Evolutionary conservation across 2,888 invertebrate species (phyloP).

Genomic region (Archips crataeganus): DNA sequence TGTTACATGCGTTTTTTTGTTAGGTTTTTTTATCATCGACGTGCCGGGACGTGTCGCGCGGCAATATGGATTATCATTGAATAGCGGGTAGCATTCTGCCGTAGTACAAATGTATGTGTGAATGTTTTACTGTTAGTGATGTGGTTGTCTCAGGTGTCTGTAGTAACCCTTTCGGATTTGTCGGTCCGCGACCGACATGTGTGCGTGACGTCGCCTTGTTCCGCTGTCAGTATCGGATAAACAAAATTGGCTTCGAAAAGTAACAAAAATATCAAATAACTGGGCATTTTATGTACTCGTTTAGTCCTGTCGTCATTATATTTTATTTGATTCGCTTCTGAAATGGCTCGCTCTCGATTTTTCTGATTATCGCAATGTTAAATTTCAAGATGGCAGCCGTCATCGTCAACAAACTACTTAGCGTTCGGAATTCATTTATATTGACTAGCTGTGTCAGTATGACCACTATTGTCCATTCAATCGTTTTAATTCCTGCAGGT

Average conservation of each 20-base stretch:
- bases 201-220: background rate
- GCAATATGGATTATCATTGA: conserved; percentile 56
- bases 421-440: background rate
- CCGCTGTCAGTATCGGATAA: background rate
- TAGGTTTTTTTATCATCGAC: conserved; percentile 62
- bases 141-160: conserved; percentile 51
- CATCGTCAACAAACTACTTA: background rate
- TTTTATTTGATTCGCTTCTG: background rate
- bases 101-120: conserved; percentile 82
- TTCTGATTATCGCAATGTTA: background rate
- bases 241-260: background rate
- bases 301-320: background rate
- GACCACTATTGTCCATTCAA: background rate
- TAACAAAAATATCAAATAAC: background rate
- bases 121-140: conserved; percentile 56
- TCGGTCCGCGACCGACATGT: conserved; percentile 16
- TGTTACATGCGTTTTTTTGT: conserved; percentile 69
- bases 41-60: conserved; percentile 65
- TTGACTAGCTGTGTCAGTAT: background rate
- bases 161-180: conserved; percentile 43
- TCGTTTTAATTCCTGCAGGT: background rate
- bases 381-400: background rate
- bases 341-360: background rate
- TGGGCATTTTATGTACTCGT: background rate
- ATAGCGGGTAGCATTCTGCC: conserved; percentile 80